phyloP scores from a whole-genome alignment of 2,113 vertebrate genomes.

The Trinectes maculatus region DNA sequence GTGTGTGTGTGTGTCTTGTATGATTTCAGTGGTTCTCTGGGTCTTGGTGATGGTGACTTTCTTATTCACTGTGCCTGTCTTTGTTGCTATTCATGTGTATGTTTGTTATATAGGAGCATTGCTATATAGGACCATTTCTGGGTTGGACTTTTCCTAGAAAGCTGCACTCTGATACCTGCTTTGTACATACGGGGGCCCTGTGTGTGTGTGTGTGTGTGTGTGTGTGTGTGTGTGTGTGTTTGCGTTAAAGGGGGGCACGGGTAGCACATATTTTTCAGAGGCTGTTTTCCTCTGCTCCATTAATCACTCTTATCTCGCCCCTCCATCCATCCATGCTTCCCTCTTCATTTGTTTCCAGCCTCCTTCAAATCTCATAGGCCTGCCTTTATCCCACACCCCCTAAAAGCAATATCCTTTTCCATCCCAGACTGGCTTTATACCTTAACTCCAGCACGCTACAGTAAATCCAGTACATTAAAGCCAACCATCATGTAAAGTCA shows the following conservation, averaged over 20 bases:
- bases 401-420: constrained; percentile 1
- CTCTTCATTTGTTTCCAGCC: constrained; percentile 18
- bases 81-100: constrained; percentile 13
- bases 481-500: constrained; percentile 21
- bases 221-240: background rate
- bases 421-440: constrained; percentile 9
- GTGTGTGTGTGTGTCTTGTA: background rate
- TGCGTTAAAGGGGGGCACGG: background rate
- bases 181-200: constrained; percentile 16
- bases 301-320: constrained; percentile 14
- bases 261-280: constrained; percentile 11
- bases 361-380: background rate
- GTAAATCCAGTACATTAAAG: constrained; percentile 5
- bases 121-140: too few relatives aligned
- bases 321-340: constrained; percentile 13
- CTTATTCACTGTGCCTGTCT: constrained; percentile 16
- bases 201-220: constrained; percentile 19
- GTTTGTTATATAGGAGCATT: constrained; percentile 31
- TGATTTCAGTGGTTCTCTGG: constrained; percentile 7
- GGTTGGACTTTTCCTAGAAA: constrained; percentile 39
- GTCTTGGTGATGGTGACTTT: too few relatives aligned
- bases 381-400: constrained; percentile 51
- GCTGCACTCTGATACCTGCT: constrained; percentile 46
- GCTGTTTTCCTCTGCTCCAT: constrained; percentile 22
- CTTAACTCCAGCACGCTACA: background rate